Evolutionary conservation across 2,113 vertebrate species (phyloP), one percentile per base, ranked within the genome.

Genomic region (Ifrita kowaldi): DNA sequence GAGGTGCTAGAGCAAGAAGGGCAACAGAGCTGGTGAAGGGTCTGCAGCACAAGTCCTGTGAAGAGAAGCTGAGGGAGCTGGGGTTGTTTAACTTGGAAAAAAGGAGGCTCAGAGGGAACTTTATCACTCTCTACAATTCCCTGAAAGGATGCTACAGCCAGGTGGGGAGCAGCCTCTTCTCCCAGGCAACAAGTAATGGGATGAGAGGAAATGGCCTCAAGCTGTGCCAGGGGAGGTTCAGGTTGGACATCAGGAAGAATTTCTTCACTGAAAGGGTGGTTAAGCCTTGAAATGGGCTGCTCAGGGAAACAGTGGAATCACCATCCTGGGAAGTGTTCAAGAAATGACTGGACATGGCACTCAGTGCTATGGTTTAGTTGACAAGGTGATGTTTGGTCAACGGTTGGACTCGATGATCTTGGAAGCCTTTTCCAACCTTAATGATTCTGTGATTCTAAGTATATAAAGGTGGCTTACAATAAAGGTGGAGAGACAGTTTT

Each of bases 401-500:
- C 1, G 1, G 46, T 6, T 47, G 47, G 30, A 76, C 47, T 76
- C 0, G 0, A 53, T 47, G 20, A 68, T 23, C 41, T 19, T 55
- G 20, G 9, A 53, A 39, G 46, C 47, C 21, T 83, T 53, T 47
- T 35, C n/a, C n/a, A 89, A 9, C 11, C n/a, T 60, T 49, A 49
- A 19, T 55, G 41, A 47, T 62, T 41, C 47, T 18, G 32, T 21
- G 53, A 53, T 53, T 65, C 37, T 67, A 75, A 60, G 24, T 13
- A 60, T 21, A 39, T 10, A 32, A 50, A 57, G 24, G 20, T 7
- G 19, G 39, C 13, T 75, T 24, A 9, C 14, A 68, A 63, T n/a
- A 52, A 53, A 60, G 19, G 18, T 4, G 44, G 35, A n/a, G 11
- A 24, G 6, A 33, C 5, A 44, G 26, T 33, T 85, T 68, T 52